A percentile compares a stretch with the other conserved stretches of the same genome.
Conservation (phyloP, 2,113 vertebrate genomes). For the Nothoprocta perdicaria region DNA sequence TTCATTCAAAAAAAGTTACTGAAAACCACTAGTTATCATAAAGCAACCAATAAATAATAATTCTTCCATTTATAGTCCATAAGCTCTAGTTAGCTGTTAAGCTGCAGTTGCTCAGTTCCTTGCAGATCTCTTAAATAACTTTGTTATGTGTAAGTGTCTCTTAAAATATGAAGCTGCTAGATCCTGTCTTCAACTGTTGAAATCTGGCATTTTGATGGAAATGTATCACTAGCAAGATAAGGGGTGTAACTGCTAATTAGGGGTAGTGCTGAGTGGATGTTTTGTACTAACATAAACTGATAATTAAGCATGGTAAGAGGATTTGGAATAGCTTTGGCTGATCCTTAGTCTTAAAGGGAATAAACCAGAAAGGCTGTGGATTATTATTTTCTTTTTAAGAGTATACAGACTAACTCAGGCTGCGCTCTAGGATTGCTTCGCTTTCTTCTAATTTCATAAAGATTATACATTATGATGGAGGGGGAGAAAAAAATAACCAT, state of each 20-base stretch:
- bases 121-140: slow-evolving; percentile 3
- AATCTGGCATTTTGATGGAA: slow-evolving; percentile 17
- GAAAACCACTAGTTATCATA: neutral
- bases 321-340: slow-evolving; percentile 45
- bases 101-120: neutral
- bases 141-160: slow-evolving; percentile 9
- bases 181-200: neutral
- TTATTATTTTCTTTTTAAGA: neutral
- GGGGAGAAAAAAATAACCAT: neutral
- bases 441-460: neutral
- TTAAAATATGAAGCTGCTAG: neutral
- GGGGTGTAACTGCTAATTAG: slow-evolving; percentile 36
- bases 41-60: neutral
- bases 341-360: slow-evolving; percentile 31
- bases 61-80: neutral
- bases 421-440: neutral
- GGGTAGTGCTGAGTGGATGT: neutral
- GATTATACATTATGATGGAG: neutral
- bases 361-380: slow-evolving; percentile 23
- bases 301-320: slow-evolving; percentile 59
- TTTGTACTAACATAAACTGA: slow-evolving; percentile 38
- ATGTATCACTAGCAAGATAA: slow-evolving; percentile 37
- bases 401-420: neutral
- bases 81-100: neutral
- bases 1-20: neutral